Percentiles rank a stretch among this genome's conserved stretches.
Evolutionary conservation across 1,140 invertebrate species (phyloP).

Genomic region (Drosophila nikananu): DNA sequence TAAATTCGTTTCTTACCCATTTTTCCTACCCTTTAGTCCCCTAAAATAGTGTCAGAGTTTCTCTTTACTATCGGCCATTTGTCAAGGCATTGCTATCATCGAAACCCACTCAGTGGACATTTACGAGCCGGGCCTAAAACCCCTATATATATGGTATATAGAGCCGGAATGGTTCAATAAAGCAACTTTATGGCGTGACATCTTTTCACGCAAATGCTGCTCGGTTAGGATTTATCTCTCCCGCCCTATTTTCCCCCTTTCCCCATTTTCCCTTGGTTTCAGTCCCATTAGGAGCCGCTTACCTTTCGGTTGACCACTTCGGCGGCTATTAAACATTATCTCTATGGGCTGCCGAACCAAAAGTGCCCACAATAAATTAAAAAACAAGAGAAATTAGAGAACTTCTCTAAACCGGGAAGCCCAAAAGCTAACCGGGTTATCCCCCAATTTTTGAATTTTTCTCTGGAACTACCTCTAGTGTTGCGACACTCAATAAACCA

Average conservation of each 20-base stretch:
- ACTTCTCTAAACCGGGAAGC: conserved; percentile 18
- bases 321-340: conserved; percentile 53
- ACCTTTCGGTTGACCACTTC: conserved; percentile 41
- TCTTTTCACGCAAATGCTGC: conserved; percentile 48
- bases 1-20: background rate
- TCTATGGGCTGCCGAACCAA: conserved; percentile 28
- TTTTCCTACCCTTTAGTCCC: background rate
- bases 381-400: conserved; percentile 49
- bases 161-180: conserved; percentile 40
- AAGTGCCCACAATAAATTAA: conserved; percentile 52
- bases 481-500: conserved; percentile 51
- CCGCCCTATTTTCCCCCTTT: conserved; percentile 1
- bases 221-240: conserved; percentile 8
- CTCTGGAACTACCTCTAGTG: conserved; percentile 9
- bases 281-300: conserved; percentile 26
- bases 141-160: conserved; percentile 1
- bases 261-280: background rate
- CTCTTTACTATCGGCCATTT: conserved; percentile 12
- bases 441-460: conserved; percentile 29
- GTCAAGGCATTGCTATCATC: conserved; percentile 30
- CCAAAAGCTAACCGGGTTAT: conserved; percentile 16
- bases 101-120: conserved; percentile 28
- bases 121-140: conserved; percentile 27
- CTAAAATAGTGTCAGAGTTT: conserved; percentile 6
- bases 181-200: conserved; percentile 48